Percentiles rank a stretch among this genome's conserved stretches.
Evolutionary conservation across 2,888 invertebrate species (phyloP).

Genomic region (Osmoderma eremita): DNA sequence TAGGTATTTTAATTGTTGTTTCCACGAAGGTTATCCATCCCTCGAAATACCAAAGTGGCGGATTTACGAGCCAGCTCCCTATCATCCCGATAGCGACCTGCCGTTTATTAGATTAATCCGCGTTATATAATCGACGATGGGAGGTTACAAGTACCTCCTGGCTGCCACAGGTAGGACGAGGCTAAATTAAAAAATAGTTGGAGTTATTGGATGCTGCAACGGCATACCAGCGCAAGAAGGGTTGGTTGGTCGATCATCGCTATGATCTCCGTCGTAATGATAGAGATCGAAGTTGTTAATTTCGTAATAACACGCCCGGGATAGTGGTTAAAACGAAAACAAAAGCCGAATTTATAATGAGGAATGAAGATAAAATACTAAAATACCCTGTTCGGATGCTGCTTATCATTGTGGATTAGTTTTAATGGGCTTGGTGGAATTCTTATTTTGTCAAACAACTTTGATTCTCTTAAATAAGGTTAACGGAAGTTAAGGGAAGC

Average conservation of each 20-base stretch:
- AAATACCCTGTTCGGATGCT: no score
- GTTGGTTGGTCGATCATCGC: background rate
- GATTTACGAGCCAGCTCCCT: constrained; percentile 16
- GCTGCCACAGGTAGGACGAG: background rate
- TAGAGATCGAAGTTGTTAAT: constrained; percentile 21
- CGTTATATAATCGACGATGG: constrained; percentile 17
- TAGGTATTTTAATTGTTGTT: constrained; percentile 31
- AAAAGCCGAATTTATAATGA: background rate
- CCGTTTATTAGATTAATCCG: constrained; percentile 25
- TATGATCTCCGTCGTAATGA: background rate
- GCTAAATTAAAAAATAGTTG: constrained; percentile 17
- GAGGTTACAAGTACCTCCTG: background rate
- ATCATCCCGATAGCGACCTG: background rate
- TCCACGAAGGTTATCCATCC: background rate
- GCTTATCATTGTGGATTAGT: no score
- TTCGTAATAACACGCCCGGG: constrained; percentile 13
- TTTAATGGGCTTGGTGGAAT: no score
- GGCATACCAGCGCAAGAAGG: constrained; percentile 8
- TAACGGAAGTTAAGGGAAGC: no score
- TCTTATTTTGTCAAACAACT: no score
- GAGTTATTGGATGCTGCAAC: background rate
- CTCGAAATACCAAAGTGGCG: constrained; percentile 2
- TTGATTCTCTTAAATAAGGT: no score
- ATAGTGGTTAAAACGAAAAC: constrained; percentile 1
- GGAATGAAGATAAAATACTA: no score